A percentile compares a stretch with the other conserved stretches of the same genome.
These are phyloP conservation scores for Protophormia terraenovae DNA, from an alignment of 2,888 invertebrate genomes.

Conservation along the genomic window DNA sequence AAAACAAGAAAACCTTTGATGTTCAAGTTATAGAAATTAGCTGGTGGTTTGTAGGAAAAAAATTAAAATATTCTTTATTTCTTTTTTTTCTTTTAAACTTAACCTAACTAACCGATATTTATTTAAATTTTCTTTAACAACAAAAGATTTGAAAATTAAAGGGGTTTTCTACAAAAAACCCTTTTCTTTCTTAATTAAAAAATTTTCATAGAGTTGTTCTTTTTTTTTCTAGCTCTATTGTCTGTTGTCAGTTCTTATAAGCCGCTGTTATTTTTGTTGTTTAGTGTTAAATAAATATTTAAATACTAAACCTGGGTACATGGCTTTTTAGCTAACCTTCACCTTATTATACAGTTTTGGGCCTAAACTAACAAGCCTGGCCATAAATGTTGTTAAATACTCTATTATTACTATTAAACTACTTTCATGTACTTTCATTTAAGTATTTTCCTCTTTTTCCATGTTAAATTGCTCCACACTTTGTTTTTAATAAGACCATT, in stretches of 20 bases:
- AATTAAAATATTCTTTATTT: neutral
- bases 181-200: neutral
- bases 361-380: slow-evolving; percentile 43
- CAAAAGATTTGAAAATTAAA: neutral
- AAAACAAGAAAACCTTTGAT: neutral
- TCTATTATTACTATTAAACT: slow-evolving; percentile 46
- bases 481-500: slow-evolving; percentile 53
- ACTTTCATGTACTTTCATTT: neutral
- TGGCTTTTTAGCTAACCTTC: slow-evolving; percentile 34
- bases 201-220: neutral
- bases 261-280: slow-evolving; percentile 28
- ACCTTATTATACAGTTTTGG: slow-evolving; percentile 26
- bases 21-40: slow-evolving; percentile 1
- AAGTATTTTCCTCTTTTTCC: too few relatives aligned
- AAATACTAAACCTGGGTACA: slow-evolving; percentile 18
- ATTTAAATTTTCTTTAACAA: neutral
- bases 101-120: neutral
- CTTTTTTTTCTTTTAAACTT: neutral
- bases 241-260: slow-evolving; percentile 52
- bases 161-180: neutral
- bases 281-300: slow-evolving; percentile 65
- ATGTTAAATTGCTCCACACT: slow-evolving; percentile 23
- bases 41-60: neutral
- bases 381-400: slow-evolving; percentile 33
- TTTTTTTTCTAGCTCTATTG: neutral